Percentiles rank a stretch among this genome's conserved stretches.
Conservation (phyloP, 2,888 invertebrate species). For the Meganola albula region DNA sequence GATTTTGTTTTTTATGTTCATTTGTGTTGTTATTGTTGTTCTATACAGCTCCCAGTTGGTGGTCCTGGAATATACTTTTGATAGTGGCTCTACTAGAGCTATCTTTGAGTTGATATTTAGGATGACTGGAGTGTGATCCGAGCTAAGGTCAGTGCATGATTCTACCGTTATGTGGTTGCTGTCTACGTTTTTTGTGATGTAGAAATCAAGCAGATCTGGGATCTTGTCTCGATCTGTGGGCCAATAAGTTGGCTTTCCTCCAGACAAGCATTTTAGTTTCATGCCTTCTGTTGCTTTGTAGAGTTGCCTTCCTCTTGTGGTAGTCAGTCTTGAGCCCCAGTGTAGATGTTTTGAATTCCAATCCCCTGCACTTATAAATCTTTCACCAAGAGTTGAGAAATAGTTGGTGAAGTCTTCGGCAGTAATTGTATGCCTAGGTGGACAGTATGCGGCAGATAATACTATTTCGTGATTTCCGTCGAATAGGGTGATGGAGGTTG, state of each 20-base stretch:
- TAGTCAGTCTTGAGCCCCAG: constrained; percentile 1
- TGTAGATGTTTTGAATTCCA: not conserved
- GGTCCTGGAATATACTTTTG: no score
- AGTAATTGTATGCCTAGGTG: not conserved
- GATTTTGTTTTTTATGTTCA: constrained; percentile 3
- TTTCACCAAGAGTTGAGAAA: not conserved
- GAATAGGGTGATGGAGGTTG: not conserved
- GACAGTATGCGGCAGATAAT: not conserved
- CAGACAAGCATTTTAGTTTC: not conserved
- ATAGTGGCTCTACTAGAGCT: no score
- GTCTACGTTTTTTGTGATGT: not conserved
- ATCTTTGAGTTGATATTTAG: no score
- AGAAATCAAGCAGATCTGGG: not conserved
- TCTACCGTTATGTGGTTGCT: not conserved
- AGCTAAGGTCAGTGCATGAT: constrained; percentile 13
- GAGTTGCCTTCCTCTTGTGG: not conserved
- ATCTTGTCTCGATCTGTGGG: not conserved
- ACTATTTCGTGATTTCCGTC: not conserved
- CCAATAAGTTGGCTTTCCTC: not conserved
- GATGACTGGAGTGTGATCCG: constrained; percentile 24
- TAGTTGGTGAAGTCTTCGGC: not conserved
- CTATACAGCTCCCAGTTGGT: constrained; percentile 10
- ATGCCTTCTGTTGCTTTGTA: not conserved
- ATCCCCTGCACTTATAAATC: not conserved
- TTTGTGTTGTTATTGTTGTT: constrained; percentile 4